Evolutionary conservation across 2,113 vertebrate genomes (phyloP).

Genomic region (Lutjanus erythropterus): DNA sequence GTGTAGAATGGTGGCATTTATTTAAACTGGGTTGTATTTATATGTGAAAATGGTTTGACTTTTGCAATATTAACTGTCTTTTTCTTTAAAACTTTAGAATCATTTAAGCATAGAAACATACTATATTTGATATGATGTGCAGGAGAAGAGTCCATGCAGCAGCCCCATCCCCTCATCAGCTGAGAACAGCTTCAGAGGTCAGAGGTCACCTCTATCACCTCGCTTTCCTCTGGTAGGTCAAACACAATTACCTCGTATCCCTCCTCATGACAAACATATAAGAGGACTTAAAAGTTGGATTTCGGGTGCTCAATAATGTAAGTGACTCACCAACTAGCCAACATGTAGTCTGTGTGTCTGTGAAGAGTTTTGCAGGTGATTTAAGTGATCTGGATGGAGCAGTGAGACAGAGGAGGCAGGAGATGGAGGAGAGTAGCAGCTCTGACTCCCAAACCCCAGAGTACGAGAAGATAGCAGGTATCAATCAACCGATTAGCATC

Average conservation of each 20-base stretch:
- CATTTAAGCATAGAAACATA: too few relatives aligned
- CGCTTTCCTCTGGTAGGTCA: conserved; percentile 88
- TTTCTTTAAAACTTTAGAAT: not conserved
- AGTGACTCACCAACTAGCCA: not conserved
- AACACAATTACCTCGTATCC: not conserved
- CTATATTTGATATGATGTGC: conserved; percentile 16
- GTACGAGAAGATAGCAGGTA: conserved; percentile 90
- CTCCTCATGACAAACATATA: not conserved
- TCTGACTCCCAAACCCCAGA: conserved; percentile 92
- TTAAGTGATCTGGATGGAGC: conserved; percentile 89
- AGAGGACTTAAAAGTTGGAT: not conserved
- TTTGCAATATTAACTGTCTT: too few relatives aligned
- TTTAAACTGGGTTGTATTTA: too few relatives aligned
- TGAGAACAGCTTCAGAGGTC: conserved; percentile 86
- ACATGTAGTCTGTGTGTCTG: not conserved
- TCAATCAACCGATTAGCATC: not conserved
- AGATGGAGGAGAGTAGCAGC: conserved; percentile 92
- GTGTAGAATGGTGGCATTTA: too few relatives aligned
- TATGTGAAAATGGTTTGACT: too few relatives aligned
- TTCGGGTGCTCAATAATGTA: not conserved
- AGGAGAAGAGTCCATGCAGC: conserved; percentile 89
- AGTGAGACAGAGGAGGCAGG: conserved; percentile 83
- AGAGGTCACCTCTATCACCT: conserved; percentile 81
- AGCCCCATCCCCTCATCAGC: conserved; percentile 88
- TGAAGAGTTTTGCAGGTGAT: conserved; percentile 88